phyloP scores from a whole-genome alignment of 2,888 invertebrate species.

The Lasioglossum vierecki region DNA sequence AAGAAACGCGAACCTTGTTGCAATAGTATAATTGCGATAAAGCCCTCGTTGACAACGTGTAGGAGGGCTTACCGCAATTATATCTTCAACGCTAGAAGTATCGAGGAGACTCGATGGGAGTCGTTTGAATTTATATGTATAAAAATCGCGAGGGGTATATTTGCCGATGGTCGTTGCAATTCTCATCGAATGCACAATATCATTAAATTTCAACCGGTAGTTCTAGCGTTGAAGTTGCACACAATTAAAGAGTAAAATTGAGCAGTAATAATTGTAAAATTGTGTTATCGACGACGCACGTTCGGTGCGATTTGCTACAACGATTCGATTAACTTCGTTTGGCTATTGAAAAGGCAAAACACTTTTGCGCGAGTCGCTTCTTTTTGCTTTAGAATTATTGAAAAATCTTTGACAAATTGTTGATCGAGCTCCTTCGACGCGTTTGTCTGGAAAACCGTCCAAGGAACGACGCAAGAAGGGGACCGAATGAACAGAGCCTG shows the following conservation, averaged over 20 bases:
- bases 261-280: slow-evolving; percentile 36
- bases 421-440: not conserved
- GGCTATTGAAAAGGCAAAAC: not conserved
- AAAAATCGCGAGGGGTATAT: not conserved
- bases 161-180: not conserved
- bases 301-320: not conserved
- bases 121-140: not conserved
- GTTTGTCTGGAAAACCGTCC: not conserved
- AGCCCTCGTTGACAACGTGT: slow-evolving; percentile 11
- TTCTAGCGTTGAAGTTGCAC: slow-evolving; percentile 8
- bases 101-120: not conserved
- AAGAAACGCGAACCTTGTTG: slow-evolving; percentile 42
- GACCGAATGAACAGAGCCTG: not conserved
- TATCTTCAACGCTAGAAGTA: slow-evolving; percentile 5
- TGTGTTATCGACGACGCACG: not conserved
- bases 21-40: slow-evolving; percentile 14
- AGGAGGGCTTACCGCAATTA: not conserved
- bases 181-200: not conserved
- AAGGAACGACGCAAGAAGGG: not conserved
- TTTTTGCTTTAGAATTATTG: not conserved
- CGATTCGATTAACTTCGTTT: not conserved
- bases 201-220: not conserved
- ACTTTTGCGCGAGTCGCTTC: not conserved
- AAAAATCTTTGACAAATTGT: not conserved
- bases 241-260: slow-evolving; percentile 41